Conservation (phyloP, 2,888 invertebrate species). For the Aporophyla lueneburgensis region DNA sequence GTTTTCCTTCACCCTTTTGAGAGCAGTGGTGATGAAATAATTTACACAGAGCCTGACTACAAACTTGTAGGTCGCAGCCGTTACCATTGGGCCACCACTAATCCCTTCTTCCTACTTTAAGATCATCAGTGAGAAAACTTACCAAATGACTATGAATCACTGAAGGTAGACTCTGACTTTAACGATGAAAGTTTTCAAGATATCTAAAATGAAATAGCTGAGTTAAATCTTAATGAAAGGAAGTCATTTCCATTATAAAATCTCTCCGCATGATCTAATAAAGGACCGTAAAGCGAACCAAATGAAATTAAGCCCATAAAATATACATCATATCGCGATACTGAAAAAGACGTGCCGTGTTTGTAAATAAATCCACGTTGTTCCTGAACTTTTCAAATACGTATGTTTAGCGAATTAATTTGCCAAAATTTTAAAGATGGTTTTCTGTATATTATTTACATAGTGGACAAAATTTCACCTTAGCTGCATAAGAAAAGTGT, state of each 20-base stretch:
- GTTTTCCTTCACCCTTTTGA: too few relatives aligned
- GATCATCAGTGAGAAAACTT: background rate
- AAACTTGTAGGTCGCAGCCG: too few relatives aligned
- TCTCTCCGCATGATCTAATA: constrained; percentile 52
- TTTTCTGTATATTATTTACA: background rate
- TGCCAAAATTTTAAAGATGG: constrained; percentile 30
- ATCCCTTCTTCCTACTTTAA: background rate
- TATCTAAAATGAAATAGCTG: constrained; percentile 43
- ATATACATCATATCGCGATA: constrained; percentile 44
- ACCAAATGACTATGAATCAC: constrained; percentile 22
- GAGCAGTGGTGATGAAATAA: too few relatives aligned
- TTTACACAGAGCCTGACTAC: too few relatives aligned
- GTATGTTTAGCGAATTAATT: constrained; percentile 44
- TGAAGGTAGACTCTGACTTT: constrained; percentile 37
- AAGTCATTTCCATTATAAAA: constrained; percentile 55
- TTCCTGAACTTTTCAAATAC: constrained; percentile 37
- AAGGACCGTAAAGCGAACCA: constrained; percentile 36
- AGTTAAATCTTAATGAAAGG: constrained; percentile 60
- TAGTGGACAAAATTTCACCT: constrained; percentile 20
- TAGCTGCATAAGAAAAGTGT: constrained; percentile 1
- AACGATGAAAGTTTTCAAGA: constrained; percentile 41
- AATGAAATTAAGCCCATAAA: constrained; percentile 46
- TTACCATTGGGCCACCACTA: too few relatives aligned
- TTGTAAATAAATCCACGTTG: constrained; percentile 45
- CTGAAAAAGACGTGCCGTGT: constrained; percentile 52